Base-by-base conservation (phyloP, 1,140 invertebrate genomes). In the Ips nitidus region DNA sequence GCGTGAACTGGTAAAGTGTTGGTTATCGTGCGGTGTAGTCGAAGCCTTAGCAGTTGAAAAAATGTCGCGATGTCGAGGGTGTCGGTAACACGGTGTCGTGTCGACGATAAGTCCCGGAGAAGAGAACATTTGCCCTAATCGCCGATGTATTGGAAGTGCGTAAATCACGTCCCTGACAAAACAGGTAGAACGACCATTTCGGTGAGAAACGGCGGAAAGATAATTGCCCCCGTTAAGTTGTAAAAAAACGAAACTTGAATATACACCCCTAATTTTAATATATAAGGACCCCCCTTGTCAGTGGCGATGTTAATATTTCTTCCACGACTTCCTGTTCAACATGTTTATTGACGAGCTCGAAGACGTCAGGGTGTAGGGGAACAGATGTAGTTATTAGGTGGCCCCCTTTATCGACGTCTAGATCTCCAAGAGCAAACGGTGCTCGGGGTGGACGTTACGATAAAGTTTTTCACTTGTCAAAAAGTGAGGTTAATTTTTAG, bases 141-240 rank as follows among this genome's bases (percentile, higher is more conserved):
- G 64, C 45, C 64, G 64, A 66, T 66, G 55, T 66, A 66, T 66
- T 66, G 64, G 64, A 66, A 66, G 64, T 66, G 64, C 64, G 64
- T 66, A 66, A 66, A 66, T 66, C 64, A 66, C 64, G 39, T 36
- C 55, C 53, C 45, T 61, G 45, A 61, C 59, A 52, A 47, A 53
- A 64, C 63, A 63, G 61, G 61, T 63, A 63, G 61, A 47, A 37
- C 41, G 41, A 47, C 42, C 59, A 45, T 61, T 50, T 1, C 43
- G 36, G 8, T 55, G 8, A 5, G n/a, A 36, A 55, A 55, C 52
- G 47, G 62, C 41, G 53, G 47, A 64, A 22, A 61, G 22, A 65
- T 65, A 65, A 65, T 65, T 65, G 50, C 40, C 61, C 45, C 59
- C 36, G 42, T n/a, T 56, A 56, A 65, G 22, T 65, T 41, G 63